Evolutionary conservation across 2,888 invertebrate species (phyloP).

Genomic region (Plagodis dolabraria): DNA sequence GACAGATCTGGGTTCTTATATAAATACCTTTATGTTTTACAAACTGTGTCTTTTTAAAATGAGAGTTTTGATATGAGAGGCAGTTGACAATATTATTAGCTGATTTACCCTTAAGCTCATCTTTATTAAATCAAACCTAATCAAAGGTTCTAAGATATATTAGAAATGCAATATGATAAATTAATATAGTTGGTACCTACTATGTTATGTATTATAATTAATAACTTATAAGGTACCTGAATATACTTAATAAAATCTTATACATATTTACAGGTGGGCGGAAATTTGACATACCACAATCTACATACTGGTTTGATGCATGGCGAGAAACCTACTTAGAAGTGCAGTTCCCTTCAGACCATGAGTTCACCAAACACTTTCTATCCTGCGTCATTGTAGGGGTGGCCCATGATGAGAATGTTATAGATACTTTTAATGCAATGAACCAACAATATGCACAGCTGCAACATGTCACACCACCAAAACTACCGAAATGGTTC

Average conservation of each 20-base stretch:
- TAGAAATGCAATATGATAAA: no score
- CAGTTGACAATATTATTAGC: background rate
- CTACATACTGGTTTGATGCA: constrained; percentile 97
- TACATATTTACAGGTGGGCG: constrained; percentile 70
- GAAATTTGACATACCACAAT: constrained; percentile 88
- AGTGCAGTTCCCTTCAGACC: constrained; percentile 95
- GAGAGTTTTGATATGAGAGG: background rate
- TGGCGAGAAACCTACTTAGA: constrained; percentile 97
- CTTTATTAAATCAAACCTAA: no score
- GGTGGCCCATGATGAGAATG: constrained; percentile 89
- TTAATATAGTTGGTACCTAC: no score
- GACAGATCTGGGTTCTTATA: no score
- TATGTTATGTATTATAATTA: no score
- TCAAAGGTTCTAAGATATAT: no score
- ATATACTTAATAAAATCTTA: background rate
- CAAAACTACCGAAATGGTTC: constrained; percentile 94
- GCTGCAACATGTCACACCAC: constrained; percentile 89
- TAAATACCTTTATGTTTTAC: no score
- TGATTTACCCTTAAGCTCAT: no score
- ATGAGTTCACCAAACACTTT: constrained; percentile 97
- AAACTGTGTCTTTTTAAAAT: no score
- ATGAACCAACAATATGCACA: constrained; percentile 92
- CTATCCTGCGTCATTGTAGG: constrained; percentile 92
- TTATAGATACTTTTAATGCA: constrained; percentile 92
- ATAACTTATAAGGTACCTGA: no score